Evolutionary conservation across 2,797 vertebrate species (phyloP).

Genomic region (Tinamus major): DNA sequence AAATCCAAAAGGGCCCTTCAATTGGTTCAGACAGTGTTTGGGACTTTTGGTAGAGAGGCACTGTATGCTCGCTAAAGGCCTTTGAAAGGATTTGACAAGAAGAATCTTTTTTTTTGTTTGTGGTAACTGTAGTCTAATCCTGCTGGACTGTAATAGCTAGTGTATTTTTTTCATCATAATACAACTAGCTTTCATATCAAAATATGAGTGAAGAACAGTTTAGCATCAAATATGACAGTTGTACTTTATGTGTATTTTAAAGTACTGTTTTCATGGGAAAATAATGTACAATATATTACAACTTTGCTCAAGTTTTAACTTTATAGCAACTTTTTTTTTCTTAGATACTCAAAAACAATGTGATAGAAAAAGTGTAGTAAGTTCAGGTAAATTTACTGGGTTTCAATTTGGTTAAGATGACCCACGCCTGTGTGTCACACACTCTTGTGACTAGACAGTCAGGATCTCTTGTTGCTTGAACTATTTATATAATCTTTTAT

Average conservation of each 20-base stretch:
- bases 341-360: not conserved
- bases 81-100: not conserved
- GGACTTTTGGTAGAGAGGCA: not conserved
- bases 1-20: not conserved
- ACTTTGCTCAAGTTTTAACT: not conserved
- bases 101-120: not conserved
- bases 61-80: not conserved
- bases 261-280: not conserved
- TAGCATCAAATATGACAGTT: not conserved
- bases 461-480: not conserved
- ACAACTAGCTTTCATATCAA: not conserved
- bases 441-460: not conserved
- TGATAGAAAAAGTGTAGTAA: conserved; percentile 20
- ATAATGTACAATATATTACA: not conserved
- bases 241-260: not conserved
- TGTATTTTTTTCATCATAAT: not conserved
- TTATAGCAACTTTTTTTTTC: not conserved
- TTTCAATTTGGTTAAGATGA: not conserved
- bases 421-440: not conserved
- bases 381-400: not conserved
- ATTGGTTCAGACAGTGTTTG: not conserved
- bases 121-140: not conserved
- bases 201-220: not conserved
- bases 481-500: not conserved
- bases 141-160: not conserved